Conservation (phyloP, 2,797 vertebrate species). For the Sebastes hopkinsi region DNA sequence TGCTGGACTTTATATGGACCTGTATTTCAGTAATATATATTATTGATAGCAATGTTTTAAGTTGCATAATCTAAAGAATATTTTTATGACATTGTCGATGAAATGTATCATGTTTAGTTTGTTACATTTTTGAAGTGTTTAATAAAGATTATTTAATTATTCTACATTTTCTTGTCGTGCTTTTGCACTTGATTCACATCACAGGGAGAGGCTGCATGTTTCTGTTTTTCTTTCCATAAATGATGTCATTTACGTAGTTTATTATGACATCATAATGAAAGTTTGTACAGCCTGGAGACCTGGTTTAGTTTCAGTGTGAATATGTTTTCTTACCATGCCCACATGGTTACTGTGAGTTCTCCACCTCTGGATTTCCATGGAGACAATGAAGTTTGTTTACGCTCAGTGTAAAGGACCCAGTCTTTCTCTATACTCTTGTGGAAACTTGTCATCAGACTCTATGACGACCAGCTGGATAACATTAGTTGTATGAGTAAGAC, state of each 20-base stretch:
- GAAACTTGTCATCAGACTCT: constrained; percentile 12
- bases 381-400: not conserved
- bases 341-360: not conserved
- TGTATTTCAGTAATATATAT: constrained; percentile 6
- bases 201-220: not conserved
- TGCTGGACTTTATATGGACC: not conserved
- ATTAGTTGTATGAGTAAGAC: not conserved
- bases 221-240: not conserved
- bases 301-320: not conserved
- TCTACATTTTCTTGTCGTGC: not conserved
- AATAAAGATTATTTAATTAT: constrained; percentile 51
- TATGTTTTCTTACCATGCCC: not conserved
- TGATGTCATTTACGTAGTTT: not conserved
- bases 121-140: not conserved
- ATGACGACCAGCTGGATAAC: not conserved
- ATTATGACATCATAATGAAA: not conserved
- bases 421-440: not conserved
- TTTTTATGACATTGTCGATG: not conserved
- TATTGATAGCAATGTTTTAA: not conserved
- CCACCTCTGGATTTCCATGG: not conserved
- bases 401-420: rapidly evolving
- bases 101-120: not conserved
- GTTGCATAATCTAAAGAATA: constrained; percentile 6
- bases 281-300: not conserved
- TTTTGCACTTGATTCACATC: not conserved